Evolutionary conservation across 2,888 invertebrate species (phyloP).

Genomic region (Cynaeus angustus): DNA sequence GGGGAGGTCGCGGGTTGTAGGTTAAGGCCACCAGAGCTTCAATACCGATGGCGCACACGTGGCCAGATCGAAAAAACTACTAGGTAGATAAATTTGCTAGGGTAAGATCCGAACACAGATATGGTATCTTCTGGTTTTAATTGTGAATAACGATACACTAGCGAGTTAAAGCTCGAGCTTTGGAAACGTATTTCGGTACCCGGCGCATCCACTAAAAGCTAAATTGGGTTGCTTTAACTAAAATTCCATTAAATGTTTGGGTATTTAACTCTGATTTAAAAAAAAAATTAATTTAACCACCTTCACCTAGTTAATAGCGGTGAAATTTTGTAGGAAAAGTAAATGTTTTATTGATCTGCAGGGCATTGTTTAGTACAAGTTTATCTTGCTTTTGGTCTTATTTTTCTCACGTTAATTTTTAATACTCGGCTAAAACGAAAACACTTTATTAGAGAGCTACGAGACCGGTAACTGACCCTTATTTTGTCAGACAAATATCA

Average conservation of each 20-base stretch:
- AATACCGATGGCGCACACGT: conserved; percentile 19
- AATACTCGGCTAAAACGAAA: too few species aligned
- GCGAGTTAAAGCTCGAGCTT: conserved; percentile 13
- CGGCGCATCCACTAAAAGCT: conserved; percentile 41
- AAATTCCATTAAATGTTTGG: conserved; percentile 30
- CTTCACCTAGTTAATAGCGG: too few species aligned
- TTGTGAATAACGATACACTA: conserved; percentile 13
- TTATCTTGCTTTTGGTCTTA: too few species aligned
- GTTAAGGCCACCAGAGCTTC: conserved; percentile 34
- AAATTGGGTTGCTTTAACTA: conserved; percentile 37
- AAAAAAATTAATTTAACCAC: too few species aligned
- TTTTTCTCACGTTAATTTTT: too few species aligned
- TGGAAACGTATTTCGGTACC: conserved; percentile 9
- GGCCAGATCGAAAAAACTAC: conserved; percentile 17
- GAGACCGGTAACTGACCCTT: too few species aligned
- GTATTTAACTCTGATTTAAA: conserved; percentile 22
- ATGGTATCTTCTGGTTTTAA: conserved; percentile 15
- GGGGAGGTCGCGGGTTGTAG: conserved; percentile 27
- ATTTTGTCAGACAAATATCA: too few species aligned
- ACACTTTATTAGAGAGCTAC: too few species aligned
- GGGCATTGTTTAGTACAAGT: too few species aligned
- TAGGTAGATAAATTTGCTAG: neutral
- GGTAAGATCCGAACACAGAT: neutral
- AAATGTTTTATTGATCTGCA: too few species aligned
- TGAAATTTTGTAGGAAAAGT: too few species aligned